Evolutionary conservation across 2,797 vertebrate species (phyloP).

Genomic region (Parauchenoglanis ngamensis): DNA sequence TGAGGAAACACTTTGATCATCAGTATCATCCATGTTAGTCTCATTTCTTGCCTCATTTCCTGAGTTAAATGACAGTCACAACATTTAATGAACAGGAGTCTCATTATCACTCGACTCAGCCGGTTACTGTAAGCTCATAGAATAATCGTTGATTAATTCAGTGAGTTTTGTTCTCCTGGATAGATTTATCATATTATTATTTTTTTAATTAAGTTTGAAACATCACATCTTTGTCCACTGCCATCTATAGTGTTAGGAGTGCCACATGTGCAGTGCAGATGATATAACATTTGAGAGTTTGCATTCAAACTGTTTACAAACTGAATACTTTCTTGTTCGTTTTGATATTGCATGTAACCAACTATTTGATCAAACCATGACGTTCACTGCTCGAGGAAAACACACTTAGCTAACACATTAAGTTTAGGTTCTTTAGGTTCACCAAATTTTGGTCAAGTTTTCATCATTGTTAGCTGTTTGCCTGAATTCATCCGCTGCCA

Average conservation of each 20-base stretch:
- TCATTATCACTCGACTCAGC: not conserved
- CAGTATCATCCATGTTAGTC: not conserved
- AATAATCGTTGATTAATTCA: not conserved
- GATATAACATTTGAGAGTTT: not conserved
- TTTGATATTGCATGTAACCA: not conserved
- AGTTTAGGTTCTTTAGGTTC: not conserved
- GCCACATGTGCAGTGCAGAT: not conserved
- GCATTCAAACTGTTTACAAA: not conserved
- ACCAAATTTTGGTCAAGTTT: not conserved
- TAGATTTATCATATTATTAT: not conserved
- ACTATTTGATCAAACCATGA: not conserved
- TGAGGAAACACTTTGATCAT: not conserved
- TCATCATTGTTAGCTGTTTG: not conserved
- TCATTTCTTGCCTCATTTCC: constrained; percentile 18
- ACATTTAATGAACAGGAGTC: constrained; percentile 9
- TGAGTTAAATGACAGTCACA: not conserved
- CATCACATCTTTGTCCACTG: not conserved
- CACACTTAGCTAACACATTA: not conserved
- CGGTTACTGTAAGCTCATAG: not conserved
- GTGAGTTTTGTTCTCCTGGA: not conserved
- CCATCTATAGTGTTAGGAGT: not conserved
- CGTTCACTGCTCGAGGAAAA: not conserved
- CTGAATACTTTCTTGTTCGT: not conserved
- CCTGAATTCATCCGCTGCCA: not conserved
- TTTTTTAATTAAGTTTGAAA: not conserved